Conservation (phyloP, 2,888 invertebrate genomes). For the Scelioninae gen. 1 region DNA sequence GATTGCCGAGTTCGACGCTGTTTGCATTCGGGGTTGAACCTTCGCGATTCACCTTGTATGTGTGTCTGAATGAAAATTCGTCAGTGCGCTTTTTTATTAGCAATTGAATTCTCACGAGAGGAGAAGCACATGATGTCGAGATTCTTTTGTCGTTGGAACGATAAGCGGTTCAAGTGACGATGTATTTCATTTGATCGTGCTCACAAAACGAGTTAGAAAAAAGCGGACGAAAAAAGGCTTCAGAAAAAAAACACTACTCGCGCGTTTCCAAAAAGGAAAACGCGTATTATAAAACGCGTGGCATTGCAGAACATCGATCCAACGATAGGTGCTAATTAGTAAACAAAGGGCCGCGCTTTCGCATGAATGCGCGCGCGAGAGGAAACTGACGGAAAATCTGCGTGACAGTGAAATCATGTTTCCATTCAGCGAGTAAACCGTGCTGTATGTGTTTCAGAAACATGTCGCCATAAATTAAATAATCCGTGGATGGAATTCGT, state of each 20-base stretch:
- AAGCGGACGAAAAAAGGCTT: slow-evolving; percentile 12
- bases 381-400: slow-evolving; percentile 51
- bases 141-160: slow-evolving; percentile 48
- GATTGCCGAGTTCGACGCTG: slow-evolving; percentile 6
- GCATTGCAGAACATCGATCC: slow-evolving; percentile 57
- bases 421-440: slow-evolving; percentile 27
- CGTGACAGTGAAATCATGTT: slow-evolving; percentile 51
- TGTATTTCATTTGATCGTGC: slow-evolving; percentile 58
- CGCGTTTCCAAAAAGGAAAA: slow-evolving; percentile 36
- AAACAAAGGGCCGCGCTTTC: slow-evolving; percentile 54
- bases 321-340: slow-evolving; percentile 68
- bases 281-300: slow-evolving; percentile 28
- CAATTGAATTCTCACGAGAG: slow-evolving; percentile 66
- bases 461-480: slow-evolving; percentile 16
- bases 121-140: slow-evolving; percentile 47
- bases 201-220: slow-evolving; percentile 36
- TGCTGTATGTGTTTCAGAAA: slow-evolving; percentile 32
- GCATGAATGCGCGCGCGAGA: slow-evolving; percentile 34
- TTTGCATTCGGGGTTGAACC: slow-evolving; percentile 29
- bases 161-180: slow-evolving; percentile 58
- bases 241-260: background rate
- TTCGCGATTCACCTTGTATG: slow-evolving; percentile 10
- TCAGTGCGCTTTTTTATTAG: slow-evolving; percentile 54
- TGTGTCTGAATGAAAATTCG: slow-evolving; percentile 34
- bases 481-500: background rate